Base-by-base conservation (phyloP, 2,888 invertebrate genomes). In the Andrena fulva region DNA sequence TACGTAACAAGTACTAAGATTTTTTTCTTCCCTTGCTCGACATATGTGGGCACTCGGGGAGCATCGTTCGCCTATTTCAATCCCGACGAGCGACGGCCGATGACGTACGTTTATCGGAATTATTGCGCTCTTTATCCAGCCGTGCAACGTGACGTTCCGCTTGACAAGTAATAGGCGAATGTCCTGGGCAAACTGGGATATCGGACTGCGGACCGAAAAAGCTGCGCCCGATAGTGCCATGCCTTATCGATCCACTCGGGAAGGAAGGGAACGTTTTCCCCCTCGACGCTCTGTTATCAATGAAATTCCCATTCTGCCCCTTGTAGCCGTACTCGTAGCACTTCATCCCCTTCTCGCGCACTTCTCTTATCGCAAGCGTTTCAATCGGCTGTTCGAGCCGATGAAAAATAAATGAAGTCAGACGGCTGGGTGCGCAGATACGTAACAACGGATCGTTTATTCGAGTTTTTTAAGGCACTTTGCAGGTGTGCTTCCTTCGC, bases 161-260 rank as follows among this genome's bases (percentile, higher is more conserved):
- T 48, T 67, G 73, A 70, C 68, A 63, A 74, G 67, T 62, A 80
- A 77, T 66, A 12, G 35, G 33, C 31, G 48, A 52, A 64, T 35
- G 62, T 48, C 52, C 59, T 70, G 73, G 76, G 74, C 69, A 84
- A 74, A 76, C 77, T 59, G 70, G 74, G 67, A 73, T 52, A 71
- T 20, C 29, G 69, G 62, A 72, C 59, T 72, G 75, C 62, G 63
- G 77, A 29, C 24, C 66, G 66, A 50, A 76, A 69, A 50, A 50
- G 42, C 48, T 69, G 31, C 52, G 10, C 42, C 42, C 52, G 69
- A 81, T 62, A 63, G 60, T 24, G 20, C 62, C 62, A 74, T 64
- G 73, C 74, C 71, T 74, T 81, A 81, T 85, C 78, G 87, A 87
- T 83, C 77, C 60, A 10, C 67, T 56, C n/a, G 56, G 77, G 69